Evolutionary conservation across 2,797 vertebrate genomes (phyloP).

Genomic region (Intellagama lesueurii): DNA sequence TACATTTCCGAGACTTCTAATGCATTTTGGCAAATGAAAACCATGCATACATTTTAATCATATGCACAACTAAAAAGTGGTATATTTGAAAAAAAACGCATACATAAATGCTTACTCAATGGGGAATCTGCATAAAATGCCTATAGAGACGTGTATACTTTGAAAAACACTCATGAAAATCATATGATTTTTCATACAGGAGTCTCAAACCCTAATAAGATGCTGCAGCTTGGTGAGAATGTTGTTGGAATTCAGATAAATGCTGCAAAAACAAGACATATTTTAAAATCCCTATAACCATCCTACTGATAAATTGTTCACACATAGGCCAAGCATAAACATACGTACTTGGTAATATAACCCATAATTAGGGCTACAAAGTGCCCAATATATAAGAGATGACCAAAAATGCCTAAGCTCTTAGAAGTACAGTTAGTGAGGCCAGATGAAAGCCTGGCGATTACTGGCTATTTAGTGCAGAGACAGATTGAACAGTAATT

Average conservation of each 20-base stretch:
- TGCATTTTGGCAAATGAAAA: background rate
- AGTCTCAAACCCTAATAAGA: background rate
- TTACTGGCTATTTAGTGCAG: background rate
- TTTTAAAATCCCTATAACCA: background rate
- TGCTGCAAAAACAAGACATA: background rate
- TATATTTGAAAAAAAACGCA: background rate
- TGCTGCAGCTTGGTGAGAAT: background rate
- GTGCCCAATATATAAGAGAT: background rate
- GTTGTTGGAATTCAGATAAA: background rate
- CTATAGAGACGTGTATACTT: background rate
- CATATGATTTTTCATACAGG: background rate
- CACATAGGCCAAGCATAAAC: background rate
- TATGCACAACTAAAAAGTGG: background rate
- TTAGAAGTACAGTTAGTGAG: background rate
- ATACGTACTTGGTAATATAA: constrained; percentile 2
- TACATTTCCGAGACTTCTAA: background rate
- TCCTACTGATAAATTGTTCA: background rate
- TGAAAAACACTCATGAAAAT: background rate
- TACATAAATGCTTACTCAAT: background rate
- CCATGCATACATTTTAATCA: background rate
- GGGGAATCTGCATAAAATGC: background rate
- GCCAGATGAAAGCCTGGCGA: background rate
- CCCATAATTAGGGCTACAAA: background rate
- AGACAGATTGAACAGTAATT: background rate
- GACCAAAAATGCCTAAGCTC: background rate